Evolutionary conservation across 2,113 vertebrate species (phyloP).

Genomic region (Platycercus adscitus): DNA sequence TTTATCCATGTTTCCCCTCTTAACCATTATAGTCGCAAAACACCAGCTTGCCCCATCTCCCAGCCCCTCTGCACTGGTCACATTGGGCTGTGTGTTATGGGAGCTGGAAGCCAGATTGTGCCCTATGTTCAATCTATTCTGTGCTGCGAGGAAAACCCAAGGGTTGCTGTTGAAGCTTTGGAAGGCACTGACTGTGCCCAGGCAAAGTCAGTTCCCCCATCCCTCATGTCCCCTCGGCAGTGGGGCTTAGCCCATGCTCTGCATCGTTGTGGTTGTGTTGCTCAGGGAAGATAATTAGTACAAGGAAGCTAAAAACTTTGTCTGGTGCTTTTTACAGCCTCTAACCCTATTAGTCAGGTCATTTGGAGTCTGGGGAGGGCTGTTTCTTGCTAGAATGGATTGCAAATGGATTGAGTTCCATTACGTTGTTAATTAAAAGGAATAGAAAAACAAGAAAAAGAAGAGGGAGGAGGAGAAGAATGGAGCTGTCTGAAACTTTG

Average conservation of each 20-base stretch:
- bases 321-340: slow-evolving; percentile 38
- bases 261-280: neutral
- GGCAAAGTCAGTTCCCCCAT: neutral
- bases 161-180: neutral
- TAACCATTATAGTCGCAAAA: neutral
- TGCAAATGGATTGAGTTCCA: slow-evolving; percentile 63
- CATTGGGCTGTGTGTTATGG: fast-evolving
- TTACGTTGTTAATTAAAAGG: slow-evolving; percentile 69
- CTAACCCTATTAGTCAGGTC: slow-evolving; percentile 66
- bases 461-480: neutral
- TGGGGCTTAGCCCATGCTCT: neutral
- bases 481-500: neutral
- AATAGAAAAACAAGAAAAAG: neutral
- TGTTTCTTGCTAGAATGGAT: slow-evolving; percentile 60
- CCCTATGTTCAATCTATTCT: neutral
- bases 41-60: neutral
- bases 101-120: neutral
- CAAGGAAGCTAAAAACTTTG: slow-evolving; percentile 23
- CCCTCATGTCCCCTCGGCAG: neutral
- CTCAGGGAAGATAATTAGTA: slow-evolving; percentile 48
- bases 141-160: neutral
- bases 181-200: neutral
- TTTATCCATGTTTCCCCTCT: slow-evolving; percentile 1
- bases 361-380: slow-evolving; percentile 49
- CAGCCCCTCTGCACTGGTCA: neutral